Evolutionary conservation across 1,140 invertebrate genomes (phyloP).

Genomic region (Diabrotica virgifera): DNA sequence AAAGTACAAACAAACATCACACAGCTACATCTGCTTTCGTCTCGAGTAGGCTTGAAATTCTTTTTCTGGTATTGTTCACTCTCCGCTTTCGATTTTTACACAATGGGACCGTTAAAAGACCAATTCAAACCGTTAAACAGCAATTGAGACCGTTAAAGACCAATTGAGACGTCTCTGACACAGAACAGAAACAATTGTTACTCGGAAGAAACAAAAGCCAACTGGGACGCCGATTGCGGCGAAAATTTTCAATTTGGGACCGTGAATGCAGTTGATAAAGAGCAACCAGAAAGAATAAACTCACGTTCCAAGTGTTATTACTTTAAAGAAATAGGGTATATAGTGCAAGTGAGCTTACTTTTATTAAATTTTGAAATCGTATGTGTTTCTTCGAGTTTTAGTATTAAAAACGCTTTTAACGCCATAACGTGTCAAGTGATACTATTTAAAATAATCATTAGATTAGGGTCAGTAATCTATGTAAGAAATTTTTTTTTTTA

Average conservation of each 20-base stretch:
- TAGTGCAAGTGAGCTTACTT: too few species aligned
- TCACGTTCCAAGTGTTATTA: neutral
- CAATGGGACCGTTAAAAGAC: neutral
- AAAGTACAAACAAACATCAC: too few species aligned
- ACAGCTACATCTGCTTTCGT: neutral
- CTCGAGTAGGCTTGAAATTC: neutral
- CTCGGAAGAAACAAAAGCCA: neutral
- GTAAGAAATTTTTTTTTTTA: too few species aligned
- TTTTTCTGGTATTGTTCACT: neutral
- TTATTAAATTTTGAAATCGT: too few species aligned
- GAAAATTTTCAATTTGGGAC: neutral
- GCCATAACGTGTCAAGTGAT: too few species aligned
- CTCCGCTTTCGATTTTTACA: neutral
- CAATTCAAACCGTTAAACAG: neutral
- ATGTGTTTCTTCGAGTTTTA: too few species aligned
- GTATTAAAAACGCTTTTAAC: too few species aligned
- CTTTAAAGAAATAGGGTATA: neutral
- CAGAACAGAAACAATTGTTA: neutral
- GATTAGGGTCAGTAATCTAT: too few species aligned
- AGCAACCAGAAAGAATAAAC: too few species aligned
- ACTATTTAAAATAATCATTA: too few species aligned
- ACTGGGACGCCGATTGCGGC: neutral
- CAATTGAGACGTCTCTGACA: neutral
- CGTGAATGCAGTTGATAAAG: neutral
- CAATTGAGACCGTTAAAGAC: neutral